Percentiles rank a stretch among this genome's conserved stretches.
Evolutionary conservation across 2,797 vertebrate species (phyloP).

Genomic region (Smutsia gigantea): DNA sequence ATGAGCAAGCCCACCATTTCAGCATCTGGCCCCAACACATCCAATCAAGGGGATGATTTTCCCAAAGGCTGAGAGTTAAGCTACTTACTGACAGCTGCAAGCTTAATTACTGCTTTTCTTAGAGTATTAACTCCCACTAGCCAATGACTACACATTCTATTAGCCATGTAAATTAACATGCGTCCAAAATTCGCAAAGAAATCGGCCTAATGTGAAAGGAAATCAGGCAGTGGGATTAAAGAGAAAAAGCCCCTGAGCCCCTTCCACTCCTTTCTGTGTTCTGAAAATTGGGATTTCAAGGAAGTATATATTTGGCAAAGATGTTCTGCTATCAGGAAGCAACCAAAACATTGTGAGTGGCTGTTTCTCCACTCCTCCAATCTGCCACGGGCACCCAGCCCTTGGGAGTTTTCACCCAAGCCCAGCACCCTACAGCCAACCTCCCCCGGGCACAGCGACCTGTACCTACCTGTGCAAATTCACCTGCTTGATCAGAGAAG

Average conservation of each 20-base stretch:
- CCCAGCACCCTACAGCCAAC: not conserved
- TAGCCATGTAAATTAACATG: conserved; percentile 50
- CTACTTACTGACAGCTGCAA: conserved; percentile 62
- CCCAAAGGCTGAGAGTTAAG: conserved; percentile 61
- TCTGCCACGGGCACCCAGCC: not conserved
- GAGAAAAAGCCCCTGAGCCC: not conserved
- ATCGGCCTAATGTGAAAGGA: not conserved
- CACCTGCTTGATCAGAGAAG: not conserved
- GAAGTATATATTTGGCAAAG: not conserved
- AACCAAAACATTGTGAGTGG: not conserved
- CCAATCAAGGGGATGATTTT: conserved; percentile 35
- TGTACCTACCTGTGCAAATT: not conserved
- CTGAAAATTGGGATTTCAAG: conserved; percentile 13
- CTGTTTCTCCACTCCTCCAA: not conserved
- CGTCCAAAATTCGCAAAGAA: conserved; percentile 39
- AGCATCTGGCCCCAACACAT: conserved; percentile 61
- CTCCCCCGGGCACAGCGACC: fast-evolving
- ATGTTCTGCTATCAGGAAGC: not conserved
- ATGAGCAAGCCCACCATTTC: conserved; percentile 22
- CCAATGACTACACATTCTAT: conserved; percentile 62
- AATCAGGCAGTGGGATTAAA: not conserved
- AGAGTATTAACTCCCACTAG: conserved; percentile 42
- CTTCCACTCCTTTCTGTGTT: not conserved
- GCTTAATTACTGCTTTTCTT: conserved; percentile 63
- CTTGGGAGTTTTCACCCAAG: fast-evolving